These are phyloP conservation scores for Phthorimaea operculella DNA, from an alignment of 1,140 invertebrate genomes.

Conservation along the genomic window DNA sequence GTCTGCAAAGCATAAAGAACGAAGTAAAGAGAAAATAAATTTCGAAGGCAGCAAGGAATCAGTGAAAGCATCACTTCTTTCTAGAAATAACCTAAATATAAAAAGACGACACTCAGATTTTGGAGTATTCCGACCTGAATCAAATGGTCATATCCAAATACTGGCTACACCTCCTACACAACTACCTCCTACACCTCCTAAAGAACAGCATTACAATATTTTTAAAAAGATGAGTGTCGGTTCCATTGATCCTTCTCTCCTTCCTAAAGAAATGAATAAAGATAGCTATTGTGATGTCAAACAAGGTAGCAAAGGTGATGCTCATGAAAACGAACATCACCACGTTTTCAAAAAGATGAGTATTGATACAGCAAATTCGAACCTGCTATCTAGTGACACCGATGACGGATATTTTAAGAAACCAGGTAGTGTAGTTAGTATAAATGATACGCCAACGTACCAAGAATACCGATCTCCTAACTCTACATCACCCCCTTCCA, in stretches of 20 bases:
- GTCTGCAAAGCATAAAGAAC: too few relatives aligned
- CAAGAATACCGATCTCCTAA: conserved; percentile 41
- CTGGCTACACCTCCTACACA: neutral
- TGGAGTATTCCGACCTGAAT: conserved; percentile 7
- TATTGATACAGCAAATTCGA: conserved; percentile 12
- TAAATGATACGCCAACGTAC: conserved; percentile 38
- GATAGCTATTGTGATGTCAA: too few relatives aligned
- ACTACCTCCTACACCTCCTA: neutral
- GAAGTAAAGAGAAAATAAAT: too few relatives aligned
- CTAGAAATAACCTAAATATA: conserved; percentile 9
- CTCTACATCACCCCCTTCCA: conserved; percentile 30
- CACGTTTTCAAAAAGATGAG: conserved; percentile 30
- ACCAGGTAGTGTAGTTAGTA: conserved; percentile 30
- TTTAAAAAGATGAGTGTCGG: neutral
- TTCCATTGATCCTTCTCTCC: neutral
- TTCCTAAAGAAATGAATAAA: too few relatives aligned
- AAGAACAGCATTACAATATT: neutral
- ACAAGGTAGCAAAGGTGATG: neutral
- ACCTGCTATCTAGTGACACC: conserved; percentile 3
- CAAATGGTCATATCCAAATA: too few relatives aligned
- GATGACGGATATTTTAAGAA: conserved; percentile 18
- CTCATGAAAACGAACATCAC: neutral
- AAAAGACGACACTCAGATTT: conserved; percentile 34
- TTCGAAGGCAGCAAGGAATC: too few relatives aligned
- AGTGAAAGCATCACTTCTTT: too few relatives aligned